Conservation (phyloP, 2,797 vertebrate genomes). For the Falco naumanni region DNA sequence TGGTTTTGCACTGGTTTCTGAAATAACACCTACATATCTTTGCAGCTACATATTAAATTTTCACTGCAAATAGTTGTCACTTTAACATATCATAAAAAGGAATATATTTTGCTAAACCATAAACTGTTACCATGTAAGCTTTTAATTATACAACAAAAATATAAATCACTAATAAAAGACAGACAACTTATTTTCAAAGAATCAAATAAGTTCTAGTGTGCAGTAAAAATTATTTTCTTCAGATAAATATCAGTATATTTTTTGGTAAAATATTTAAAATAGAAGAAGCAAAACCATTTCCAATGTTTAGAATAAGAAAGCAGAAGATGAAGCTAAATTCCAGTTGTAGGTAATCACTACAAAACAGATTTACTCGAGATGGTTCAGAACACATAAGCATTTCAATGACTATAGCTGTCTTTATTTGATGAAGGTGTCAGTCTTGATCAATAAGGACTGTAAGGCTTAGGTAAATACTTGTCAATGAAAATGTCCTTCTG, state of each 20-base stretch:
- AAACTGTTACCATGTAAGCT: not conserved
- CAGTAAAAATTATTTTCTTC: not conserved
- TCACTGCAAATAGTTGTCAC: not conserved
- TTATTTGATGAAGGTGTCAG: slow-evolving; percentile 2
- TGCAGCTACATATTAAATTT: not conserved
- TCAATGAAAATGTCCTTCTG: not conserved
- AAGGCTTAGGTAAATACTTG: not conserved
- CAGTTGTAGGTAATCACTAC: not conserved
- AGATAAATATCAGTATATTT: not conserved
- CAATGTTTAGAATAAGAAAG: not conserved
- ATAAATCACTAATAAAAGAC: not conserved
- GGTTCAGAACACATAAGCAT: not conserved
- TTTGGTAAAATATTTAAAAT: slow-evolving; percentile 12
- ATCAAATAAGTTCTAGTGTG: not conserved
- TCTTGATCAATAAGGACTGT: not conserved
- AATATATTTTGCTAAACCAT: not conserved
- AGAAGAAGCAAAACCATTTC: not conserved
- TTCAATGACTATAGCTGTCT: not conserved
- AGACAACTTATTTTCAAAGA: not conserved
- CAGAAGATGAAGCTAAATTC: not conserved
- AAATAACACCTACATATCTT: not conserved
- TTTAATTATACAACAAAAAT: slow-evolving; percentile 23
- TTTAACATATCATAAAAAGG: not conserved
- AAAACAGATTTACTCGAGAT: not conserved
- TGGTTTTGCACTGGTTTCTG: not conserved